Evolutionary conservation across 2,888 invertebrate genomes (phyloP).

Genomic region (Dasysyrphus tricinctus): DNA sequence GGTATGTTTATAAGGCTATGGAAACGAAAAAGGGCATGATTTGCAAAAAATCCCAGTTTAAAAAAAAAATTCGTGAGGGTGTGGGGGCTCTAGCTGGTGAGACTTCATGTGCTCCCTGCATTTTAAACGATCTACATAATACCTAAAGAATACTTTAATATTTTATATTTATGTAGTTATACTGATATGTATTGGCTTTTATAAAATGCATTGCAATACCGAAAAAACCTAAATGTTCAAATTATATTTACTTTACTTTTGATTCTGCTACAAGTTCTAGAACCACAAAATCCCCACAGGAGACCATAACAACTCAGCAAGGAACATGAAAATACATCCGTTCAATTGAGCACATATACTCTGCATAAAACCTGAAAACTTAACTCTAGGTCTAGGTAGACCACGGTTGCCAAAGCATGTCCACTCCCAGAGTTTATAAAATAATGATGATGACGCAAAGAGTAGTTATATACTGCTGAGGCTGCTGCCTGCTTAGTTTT

Average conservation of each 20-base stretch:
- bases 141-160: too few relatives aligned
- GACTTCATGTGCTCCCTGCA: too few relatives aligned
- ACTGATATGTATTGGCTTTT: too few relatives aligned
- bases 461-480: neutral
- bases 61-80: too few relatives aligned
- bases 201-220: too few relatives aligned
- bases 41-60: too few relatives aligned
- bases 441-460: slow-evolving; percentile 18
- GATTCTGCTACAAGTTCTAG: neutral
- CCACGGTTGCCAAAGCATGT: slow-evolving; percentile 24
- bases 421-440: neutral
- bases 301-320: slow-evolving; percentile 17
- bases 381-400: neutral
- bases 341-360: neutral
- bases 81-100: too few relatives aligned
- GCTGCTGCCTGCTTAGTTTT: slow-evolving; percentile 21
- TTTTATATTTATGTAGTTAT: too few relatives aligned
- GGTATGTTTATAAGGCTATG: too few relatives aligned
- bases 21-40: too few relatives aligned
- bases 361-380: slow-evolving; percentile 19
- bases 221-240: neutral
- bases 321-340: slow-evolving; percentile 9
- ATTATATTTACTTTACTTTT: neutral
- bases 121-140: too few relatives aligned
- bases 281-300: slow-evolving; percentile 27